Evolutionary conservation across 2,113 vertebrate genomes (phyloP).

Genomic region (Centrocercus urophasianus): DNA sequence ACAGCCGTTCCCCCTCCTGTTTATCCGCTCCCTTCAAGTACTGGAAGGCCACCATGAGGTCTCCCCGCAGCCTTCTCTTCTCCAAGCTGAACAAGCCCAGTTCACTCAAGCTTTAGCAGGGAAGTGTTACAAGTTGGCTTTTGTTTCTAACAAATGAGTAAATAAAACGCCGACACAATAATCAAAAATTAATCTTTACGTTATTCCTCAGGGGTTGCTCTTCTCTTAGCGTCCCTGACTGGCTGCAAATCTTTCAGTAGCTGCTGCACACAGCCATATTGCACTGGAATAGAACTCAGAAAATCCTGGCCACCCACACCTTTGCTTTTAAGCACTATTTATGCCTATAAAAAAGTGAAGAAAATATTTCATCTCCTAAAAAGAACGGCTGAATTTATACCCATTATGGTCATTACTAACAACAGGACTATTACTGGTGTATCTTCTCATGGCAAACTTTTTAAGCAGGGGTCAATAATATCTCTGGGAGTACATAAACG

Average conservation of each 20-base stretch:
- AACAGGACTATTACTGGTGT: neutral
- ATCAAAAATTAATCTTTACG: neutral
- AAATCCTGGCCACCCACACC: neutral
- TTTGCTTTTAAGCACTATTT: conserved; percentile 14
- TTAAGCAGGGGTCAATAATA: conserved; percentile 16
- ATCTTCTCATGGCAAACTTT: conserved; percentile 17
- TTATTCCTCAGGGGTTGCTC: neutral
- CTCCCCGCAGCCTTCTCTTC: no score
- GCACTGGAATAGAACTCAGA: neutral
- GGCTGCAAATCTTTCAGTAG: neutral
- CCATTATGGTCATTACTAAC: conserved; percentile 1
- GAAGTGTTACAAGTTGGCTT: neutral
- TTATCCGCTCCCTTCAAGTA: no score
- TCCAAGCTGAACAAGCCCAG: no score
- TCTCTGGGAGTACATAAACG: conserved; percentile 17
- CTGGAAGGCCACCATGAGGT: no score
- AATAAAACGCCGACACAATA: neutral
- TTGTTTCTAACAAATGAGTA: neutral
- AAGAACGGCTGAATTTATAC: conserved; percentile 8
- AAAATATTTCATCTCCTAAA: neutral
- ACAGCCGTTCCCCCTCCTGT: no score
- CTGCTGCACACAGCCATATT: neutral
- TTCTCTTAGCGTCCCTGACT: neutral
- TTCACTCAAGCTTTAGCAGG: neutral
- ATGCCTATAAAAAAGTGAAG: neutral